Evolutionary conservation across 2,797 vertebrate genomes (phyloP).

Genomic region (Phalloptychus januarius): DNA sequence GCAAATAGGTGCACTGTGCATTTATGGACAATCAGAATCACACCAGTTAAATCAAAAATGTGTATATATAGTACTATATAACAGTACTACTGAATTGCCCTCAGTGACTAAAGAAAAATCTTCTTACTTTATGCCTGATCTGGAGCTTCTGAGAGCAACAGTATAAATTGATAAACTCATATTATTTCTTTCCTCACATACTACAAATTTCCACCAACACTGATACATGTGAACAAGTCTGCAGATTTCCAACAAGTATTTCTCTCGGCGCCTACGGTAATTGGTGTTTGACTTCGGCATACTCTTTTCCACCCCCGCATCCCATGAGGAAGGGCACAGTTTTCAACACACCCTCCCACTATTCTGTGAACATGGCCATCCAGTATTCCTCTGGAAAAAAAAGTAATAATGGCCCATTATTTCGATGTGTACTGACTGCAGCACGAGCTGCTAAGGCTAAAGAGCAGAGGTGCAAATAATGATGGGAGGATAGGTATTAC

Average conservation of each 20-base stretch:
- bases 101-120: neutral
- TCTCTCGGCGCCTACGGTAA: constrained; percentile 58
- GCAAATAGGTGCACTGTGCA: neutral
- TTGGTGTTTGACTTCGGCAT: constrained; percentile 72
- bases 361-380: constrained; percentile 33
- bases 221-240: constrained; percentile 7
- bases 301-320: constrained; percentile 55
- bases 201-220: neutral
- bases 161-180: neutral
- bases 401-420: constrained; percentile 66
- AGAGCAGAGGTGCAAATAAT: constrained; percentile 49
- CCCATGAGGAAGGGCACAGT: constrained; percentile 47
- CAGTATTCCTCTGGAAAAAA: constrained; percentile 39
- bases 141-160: neutral
- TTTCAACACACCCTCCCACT: constrained; percentile 54
- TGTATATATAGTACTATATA: neutral
- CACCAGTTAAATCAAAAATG: neutral
- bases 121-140: neutral
- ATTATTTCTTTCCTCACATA: neutral
- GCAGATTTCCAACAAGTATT: constrained; percentile 22
- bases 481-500: constrained; percentile 9
- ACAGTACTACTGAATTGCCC: neutral
- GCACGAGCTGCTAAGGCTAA: constrained; percentile 34
- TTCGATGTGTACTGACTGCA: constrained; percentile 46
- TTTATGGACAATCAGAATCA: neutral